Base-by-base conservation (phyloP, 30 jellyfish, hydroid and myxozoan genomes). In the Aurelia sp. region DNA sequence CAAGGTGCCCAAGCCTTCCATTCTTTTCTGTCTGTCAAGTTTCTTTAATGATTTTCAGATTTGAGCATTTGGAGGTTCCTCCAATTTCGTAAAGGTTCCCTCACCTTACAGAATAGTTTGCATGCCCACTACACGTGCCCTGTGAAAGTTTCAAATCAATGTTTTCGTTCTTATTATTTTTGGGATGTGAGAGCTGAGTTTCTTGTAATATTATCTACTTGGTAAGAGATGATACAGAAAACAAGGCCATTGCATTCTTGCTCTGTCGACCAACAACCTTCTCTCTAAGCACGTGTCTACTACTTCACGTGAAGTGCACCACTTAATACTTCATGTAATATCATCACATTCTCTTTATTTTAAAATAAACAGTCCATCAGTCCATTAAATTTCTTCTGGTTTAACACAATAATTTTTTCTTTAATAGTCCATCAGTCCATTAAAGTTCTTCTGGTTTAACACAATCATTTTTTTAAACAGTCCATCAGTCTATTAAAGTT, bases 311-410 rank as follows among this genome's bases (percentile, higher is more conserved):
- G 2, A 53, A 53, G 16, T 53, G 2, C 65, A 13, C 65, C 0
- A 18, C 19, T 12, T 18, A 53, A 13, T 53, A 53, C 65, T 53
- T 53, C 65, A 53, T 53, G 65, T 53, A 53, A 53, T 53, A 53
- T 18, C 65, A 53, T 53, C 65, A 53, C 65, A 53, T 53, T 18
- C 65, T 53, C 65, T 53, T 53, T 53, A 53, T 53, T 53, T 53
- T 64, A 64, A 64, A 11, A 18, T 3, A 18, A 64, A 64, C 75
- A 64, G 75, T 64, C 75, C 31, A 64, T 64, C 75, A 64, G 75
- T 64, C 75, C 31, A 64, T 64, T 18, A 64, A 64, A 64, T 2
- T 64, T 64, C 75, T 13, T 64, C 44, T 64, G 19, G 75, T 16
- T 1, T 21, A 64, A 64, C 75, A 64, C 75, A 64, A 64, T 64